Base-by-base conservation (phyloP, 2,888 invertebrate species). In the Acleris holmiana region DNA sequence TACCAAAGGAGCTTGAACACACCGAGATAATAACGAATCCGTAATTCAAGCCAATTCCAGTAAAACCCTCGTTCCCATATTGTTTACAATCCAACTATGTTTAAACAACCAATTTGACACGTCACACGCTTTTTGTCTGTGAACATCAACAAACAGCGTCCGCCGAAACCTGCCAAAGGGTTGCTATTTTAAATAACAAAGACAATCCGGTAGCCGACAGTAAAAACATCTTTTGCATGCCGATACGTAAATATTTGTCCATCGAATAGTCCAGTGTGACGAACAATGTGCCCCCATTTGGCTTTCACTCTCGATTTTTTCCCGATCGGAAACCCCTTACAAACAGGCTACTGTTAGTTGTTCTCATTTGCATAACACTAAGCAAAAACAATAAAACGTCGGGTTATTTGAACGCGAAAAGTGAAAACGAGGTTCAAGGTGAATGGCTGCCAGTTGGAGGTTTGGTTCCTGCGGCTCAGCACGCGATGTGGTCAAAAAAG, bases 151-250 rank as follows among this genome's bases (percentile, higher is more conserved):
- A 71, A 82, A 84, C 83, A 84, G 81, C 76, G 76, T 69, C 68
- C 68, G 73, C 82, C 82, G 80, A 80, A 80, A 83, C 76, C 82
- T 80, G 83, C 77, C 83, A 84, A 88, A 88, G 89, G 89, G 87
- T 89, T 89, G 80, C 77, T 71, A 49, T 68, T 85, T 80, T 81
- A 71, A 88, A 90, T 88, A 90, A 91, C 85, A 91, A 86, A 85
- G 77, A 73, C 82, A 75, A 86, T 88, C 85, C 91, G 77, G 91
- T 91, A 92, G 85, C 74, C 76, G 75, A 48, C 76, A 78, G 78
- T 83, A 87, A 91, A 91, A 91, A 91, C 83, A 80, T 86, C 77
- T 90, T 92, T 91, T 91, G 92, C 92, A 92, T 91, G 74, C 73
- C 72, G 76, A 75, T 84, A 85, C 86, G 87, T 91, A 90, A 92